Percentiles rank a stretch among this genome's conserved stretches.
phyloP scores from a whole-genome alignment of 2,113 vertebrate species.

The Butorides virescens region DNA sequence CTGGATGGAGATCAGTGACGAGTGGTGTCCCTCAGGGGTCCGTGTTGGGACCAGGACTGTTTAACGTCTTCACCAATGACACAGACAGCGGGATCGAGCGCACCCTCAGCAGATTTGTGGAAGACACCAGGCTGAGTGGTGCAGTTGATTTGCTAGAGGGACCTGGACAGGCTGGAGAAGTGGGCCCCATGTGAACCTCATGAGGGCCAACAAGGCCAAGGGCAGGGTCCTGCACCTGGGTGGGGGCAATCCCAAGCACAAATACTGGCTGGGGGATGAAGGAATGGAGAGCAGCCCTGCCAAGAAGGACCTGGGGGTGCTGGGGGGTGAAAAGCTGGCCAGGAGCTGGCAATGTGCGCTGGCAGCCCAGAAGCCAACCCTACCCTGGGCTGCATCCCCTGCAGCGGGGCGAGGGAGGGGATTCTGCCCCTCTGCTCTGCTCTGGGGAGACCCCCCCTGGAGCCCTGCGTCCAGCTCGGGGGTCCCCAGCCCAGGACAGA shows the following conservation, averaged over 20 bases:
- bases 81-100: background rate
- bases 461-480: background rate
- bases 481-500: no score
- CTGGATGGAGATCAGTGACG: rapidly evolving
- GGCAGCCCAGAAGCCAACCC: no score
- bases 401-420: background rate
- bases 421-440: background rate
- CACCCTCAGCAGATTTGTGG: background rate
- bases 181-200: background rate
- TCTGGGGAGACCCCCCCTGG: background rate
- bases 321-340: no score
- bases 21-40: background rate
- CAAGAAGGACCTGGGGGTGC: no score
- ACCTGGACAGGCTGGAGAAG: background rate
- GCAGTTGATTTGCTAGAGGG: background rate
- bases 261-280: no score
- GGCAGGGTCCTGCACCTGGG: background rate
- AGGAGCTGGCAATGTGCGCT: no score
- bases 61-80: background rate
- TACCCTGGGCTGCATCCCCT: no score
- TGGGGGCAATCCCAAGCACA: no score
- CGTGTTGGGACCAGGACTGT: background rate
- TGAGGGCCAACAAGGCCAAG: no score
- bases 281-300: no score
- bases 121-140: background rate